These are phyloP conservation scores for chimpanzee (Pan troglodytes) DNA, from an alignment of 2,113 vertebrate species.

Conservation along the genomic window NHGRI_mPanTro3-v2.1_pri NC_072416.2:12703001-12703500, in stretches of 20 bases:
- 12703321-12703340: neutral
- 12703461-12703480: neutral
- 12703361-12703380: neutral
- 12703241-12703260: accelerated
- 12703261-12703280: neutral
- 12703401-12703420: too few relatives aligned
- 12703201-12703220: neutral
- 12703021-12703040: too few relatives aligned
- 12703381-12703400: neutral
- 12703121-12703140: too few relatives aligned
- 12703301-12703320: accelerated
- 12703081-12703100: too few relatives aligned
- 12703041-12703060: too few relatives aligned
- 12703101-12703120: too few relatives aligned
- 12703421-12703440: neutral
- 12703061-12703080: too few relatives aligned
- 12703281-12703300: neutral
- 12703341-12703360: accelerated
- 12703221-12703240: neutral
- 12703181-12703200: neutral
- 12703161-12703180: neutral
- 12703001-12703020: too few relatives aligned
- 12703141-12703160: accelerated
- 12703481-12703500: neutral
- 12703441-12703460: neutral